Percentiles rank a stretch among this genome's conserved stretches.
Conservation (phyloP, 2,113 vertebrate species). For the Stegastes partitus region DNA sequence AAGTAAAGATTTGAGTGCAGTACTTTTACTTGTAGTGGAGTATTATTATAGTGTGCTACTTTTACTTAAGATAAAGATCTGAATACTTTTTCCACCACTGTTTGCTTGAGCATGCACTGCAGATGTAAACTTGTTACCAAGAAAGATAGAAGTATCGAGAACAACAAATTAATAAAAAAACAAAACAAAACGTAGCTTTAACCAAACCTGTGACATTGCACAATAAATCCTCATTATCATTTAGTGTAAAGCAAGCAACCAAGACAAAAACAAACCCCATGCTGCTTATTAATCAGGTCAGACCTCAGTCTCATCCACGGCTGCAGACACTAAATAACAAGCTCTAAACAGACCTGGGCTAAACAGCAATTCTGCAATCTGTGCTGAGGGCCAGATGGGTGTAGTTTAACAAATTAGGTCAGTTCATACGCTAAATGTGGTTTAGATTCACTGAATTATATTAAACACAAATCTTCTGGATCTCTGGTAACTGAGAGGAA, state of each 20-base stretch:
- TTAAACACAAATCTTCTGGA: background rate
- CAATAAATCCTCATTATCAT: background rate
- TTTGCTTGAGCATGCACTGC: too few relatives aligned
- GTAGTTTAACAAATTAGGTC: background rate
- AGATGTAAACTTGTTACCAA: background rate
- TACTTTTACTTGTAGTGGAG: too few relatives aligned
- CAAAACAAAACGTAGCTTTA: background rate
- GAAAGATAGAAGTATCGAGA: background rate
- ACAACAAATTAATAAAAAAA: background rate
- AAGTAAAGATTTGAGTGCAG: too few relatives aligned
- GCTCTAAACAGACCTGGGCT: constrained; percentile 24
- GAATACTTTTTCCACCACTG: too few relatives aligned
- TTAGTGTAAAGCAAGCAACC: constrained; percentile 6
- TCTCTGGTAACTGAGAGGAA: background rate
- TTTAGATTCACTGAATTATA: background rate
- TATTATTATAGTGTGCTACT: too few relatives aligned
- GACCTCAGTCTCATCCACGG: background rate
- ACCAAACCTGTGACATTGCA: background rate
- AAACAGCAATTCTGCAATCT: constrained; percentile 17
- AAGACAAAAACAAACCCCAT: constrained; percentile 32
- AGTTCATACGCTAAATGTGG: background rate
- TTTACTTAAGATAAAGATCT: too few relatives aligned
- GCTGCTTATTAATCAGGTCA: constrained; percentile 40
- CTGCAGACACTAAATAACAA: constrained; percentile 25
- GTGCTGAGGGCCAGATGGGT: background rate